phyloP scores from a whole-genome alignment of 2,888 invertebrate species.

The Cacoxenus indagator region DNA sequence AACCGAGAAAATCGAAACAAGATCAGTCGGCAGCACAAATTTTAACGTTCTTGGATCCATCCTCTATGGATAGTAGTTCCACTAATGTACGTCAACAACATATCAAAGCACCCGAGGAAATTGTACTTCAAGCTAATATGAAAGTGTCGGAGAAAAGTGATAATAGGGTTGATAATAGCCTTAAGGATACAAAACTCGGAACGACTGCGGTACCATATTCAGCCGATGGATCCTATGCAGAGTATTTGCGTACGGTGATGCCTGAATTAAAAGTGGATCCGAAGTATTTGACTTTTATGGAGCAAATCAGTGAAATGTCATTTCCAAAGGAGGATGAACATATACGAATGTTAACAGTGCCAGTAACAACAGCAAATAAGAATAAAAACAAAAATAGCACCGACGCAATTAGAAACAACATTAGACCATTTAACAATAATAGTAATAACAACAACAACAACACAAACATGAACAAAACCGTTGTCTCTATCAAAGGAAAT shows the following conservation, averaged over 20 bases:
- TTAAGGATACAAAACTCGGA: too few species aligned
- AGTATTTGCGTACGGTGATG: neutral
- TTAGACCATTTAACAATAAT: neutral
- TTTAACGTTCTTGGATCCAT: too few species aligned
- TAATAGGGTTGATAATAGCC: too few species aligned
- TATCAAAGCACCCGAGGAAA: conserved; percentile 3
- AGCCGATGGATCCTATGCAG: neutral
- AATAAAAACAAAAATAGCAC: conserved; percentile 18
- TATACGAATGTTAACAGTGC: too few species aligned
- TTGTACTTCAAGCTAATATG: neutral
- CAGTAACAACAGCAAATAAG: conserved; percentile 15
- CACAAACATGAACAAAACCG: neutral
- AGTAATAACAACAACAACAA: neutral
- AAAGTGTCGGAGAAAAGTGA: too few species aligned
- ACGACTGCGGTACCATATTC: neutral
- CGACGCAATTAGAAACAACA: conserved; percentile 12
- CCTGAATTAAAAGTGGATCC: conserved; percentile 42
- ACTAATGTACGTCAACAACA: neutral
- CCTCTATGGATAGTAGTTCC: too few species aligned
- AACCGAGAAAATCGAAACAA: conserved; percentile 19
- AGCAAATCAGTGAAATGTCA: conserved; percentile 33
- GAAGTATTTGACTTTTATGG: conserved; percentile 41
- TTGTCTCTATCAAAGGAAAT: neutral
- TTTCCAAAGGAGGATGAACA: conserved; percentile 25
- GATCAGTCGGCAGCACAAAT: too few species aligned